Percentiles rank a stretch among this genome's conserved stretches.
Conservation (phyloP, 1,140 invertebrate genomes). For the Helicoverpa zea region DNA sequence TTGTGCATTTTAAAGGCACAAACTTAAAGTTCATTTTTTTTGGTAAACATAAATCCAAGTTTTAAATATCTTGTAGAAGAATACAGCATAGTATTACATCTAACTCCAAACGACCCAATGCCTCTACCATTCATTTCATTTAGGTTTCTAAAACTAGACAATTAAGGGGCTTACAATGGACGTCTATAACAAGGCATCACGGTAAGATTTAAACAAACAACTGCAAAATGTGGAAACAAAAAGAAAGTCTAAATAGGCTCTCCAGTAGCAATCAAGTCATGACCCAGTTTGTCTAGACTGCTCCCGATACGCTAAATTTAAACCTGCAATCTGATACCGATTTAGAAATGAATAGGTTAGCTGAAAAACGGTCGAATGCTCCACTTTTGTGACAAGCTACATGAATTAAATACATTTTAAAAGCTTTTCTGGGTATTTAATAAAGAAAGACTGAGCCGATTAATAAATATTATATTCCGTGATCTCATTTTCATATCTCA, state of each 20-base stretch:
- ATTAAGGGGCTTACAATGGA: neutral
- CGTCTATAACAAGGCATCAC: neutral
- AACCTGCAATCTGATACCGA: conserved; percentile 27
- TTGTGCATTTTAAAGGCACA: no score
- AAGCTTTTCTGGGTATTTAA: neutral
- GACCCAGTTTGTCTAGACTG: conserved; percentile 51
- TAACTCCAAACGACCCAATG: neutral
- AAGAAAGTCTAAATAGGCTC: conserved; percentile 33
- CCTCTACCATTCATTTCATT: neutral
- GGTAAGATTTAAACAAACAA: neutral
- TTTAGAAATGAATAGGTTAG: conserved; percentile 28
- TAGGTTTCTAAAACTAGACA: neutral
- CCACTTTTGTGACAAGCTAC: neutral
- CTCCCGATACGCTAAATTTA: conserved; percentile 50
- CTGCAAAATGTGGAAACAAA: neutral
- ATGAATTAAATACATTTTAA: neutral
- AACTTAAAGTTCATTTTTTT: no score
- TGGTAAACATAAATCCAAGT: no score
- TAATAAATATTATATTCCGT: neutral
- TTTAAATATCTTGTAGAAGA: no score
- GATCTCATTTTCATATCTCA: no score
- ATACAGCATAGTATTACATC: no score
- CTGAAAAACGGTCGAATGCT: neutral
- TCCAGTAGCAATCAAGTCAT: conserved; percentile 40
- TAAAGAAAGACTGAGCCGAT: neutral